A percentile compares a stretch with the other conserved stretches of the same genome.
phyloP scores from a whole-genome alignment of 2,888 invertebrate species.

The Gnatocerus cornutus region DNA sequence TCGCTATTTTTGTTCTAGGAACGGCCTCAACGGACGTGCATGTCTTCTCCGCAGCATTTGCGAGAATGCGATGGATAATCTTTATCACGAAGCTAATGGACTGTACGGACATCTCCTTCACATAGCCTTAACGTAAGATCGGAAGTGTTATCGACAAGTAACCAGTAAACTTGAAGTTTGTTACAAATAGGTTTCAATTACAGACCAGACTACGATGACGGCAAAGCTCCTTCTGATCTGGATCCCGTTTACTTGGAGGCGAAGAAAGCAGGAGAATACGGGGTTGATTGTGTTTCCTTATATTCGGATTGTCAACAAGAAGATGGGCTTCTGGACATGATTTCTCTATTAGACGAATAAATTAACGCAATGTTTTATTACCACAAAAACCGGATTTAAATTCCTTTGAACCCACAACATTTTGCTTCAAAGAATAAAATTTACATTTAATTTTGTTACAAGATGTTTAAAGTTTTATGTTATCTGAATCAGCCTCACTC shows the following conservation, averaged over 20 bases:
- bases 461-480: conserved; percentile 29
- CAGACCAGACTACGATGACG: conserved; percentile 76
- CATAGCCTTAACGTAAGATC: conserved; percentile 82
- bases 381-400: conserved; percentile 11
- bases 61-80: conserved; percentile 79
- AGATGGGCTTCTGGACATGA: conserved; percentile 77
- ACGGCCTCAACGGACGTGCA: conserved; percentile 77
- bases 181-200: conserved; percentile 59
- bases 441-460: conserved; percentile 24
- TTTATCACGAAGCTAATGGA: conserved; percentile 77
- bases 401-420: conserved; percentile 29
- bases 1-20: conserved; percentile 67
- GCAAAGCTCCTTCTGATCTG: conserved; percentile 70
- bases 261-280: conserved; percentile 76
- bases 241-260: conserved; percentile 77
- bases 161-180: conserved; percentile 34
- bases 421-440: conserved; percentile 33
- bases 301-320: conserved; percentile 78
- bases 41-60: conserved; percentile 85
- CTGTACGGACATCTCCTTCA: conserved; percentile 84
- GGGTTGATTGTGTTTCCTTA: conserved; percentile 77
- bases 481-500: conserved; percentile 28
- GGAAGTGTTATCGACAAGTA: conserved; percentile 32
- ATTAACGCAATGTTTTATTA: not conserved
- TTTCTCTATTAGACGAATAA: conserved; percentile 66